phyloP scores from a whole-genome alignment of 2,888 invertebrate genomes.

The Standfussiana lucernea region DNA sequence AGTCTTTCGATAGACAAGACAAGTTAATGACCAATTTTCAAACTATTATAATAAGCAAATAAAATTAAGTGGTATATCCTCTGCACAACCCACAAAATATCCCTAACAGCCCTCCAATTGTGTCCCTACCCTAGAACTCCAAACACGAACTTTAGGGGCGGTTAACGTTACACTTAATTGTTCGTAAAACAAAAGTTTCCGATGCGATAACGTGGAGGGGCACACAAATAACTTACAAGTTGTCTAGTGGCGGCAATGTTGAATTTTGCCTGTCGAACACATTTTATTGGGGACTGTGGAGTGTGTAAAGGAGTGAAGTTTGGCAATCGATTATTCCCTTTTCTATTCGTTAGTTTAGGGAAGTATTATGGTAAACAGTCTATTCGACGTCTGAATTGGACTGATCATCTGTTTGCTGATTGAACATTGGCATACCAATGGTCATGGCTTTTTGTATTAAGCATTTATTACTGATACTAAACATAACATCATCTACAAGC shows the following conservation, averaged over 20 bases:
- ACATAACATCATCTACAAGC: background rate
- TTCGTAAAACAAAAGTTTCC: conserved; percentile 87
- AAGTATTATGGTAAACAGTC: background rate
- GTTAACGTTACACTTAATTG: conserved; percentile 88
- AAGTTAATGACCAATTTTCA: background rate
- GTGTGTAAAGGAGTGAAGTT: conserved; percentile 1
- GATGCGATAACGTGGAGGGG: conserved; percentile 79
- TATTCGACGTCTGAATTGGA: background rate
- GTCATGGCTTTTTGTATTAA: background rate
- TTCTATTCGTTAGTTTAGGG: background rate
- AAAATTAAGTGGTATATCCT: background rate
- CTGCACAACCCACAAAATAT: conserved; percentile 3
- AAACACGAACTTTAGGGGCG: conserved; percentile 79
- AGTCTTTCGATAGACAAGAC: background rate
- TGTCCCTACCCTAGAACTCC: conserved; percentile 68
- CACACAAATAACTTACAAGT: conserved; percentile 72
- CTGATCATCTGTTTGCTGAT: background rate
- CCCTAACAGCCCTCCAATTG: conserved; percentile 60
- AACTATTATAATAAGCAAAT: background rate
- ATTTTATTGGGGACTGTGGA: conserved; percentile 37
- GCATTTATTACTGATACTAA: background rate
- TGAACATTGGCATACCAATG: background rate
- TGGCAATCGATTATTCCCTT: conserved; percentile 25
- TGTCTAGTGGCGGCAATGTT: conserved; percentile 56
- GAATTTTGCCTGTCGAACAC: conserved; percentile 53